Percentiles rank a stretch among this genome's conserved stretches.
These are phyloP conservation scores for Meandrusa payeni DNA, from an alignment of 2,888 invertebrate species.

Conservation along the genomic window DNA sequence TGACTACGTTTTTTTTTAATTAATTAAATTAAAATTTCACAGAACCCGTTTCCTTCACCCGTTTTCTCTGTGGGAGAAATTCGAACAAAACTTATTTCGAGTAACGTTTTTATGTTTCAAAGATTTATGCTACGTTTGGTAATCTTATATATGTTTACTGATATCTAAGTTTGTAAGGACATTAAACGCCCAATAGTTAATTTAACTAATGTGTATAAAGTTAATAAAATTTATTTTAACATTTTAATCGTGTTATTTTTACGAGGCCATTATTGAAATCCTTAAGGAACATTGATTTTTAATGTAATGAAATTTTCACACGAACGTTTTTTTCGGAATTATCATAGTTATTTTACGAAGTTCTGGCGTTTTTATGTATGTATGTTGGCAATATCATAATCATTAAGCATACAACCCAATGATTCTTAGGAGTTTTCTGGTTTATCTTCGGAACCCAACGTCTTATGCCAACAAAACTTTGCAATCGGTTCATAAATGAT, in stretches of 20 bases:
- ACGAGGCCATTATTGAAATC: too few species aligned
- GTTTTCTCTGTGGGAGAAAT: not conserved
- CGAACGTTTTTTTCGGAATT: too few species aligned
- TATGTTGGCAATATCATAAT: too few species aligned
- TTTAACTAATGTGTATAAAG: slow-evolving; percentile 68
- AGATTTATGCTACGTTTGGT: slow-evolving; percentile 1
- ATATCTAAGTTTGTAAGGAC: slow-evolving; percentile 42
- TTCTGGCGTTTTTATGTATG: too few species aligned
- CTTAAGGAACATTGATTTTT: too few species aligned
- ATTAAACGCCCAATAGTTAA: slow-evolving; percentile 55
- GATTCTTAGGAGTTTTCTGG: too few species aligned
- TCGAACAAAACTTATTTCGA: slow-evolving; percentile 6
- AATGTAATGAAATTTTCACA: too few species aligned
- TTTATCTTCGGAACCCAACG: too few species aligned
- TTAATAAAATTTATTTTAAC: slow-evolving; percentile 72
- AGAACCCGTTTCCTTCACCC: not conserved
- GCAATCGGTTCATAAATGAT: too few species aligned
- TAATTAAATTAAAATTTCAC: not conserved
- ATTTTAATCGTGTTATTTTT: slow-evolving; percentile 30
- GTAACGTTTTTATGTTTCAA: slow-evolving; percentile 5
- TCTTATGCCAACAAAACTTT: too few species aligned
- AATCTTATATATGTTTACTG: slow-evolving; percentile 27
- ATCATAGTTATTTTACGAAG: too few species aligned
- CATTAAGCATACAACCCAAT: too few species aligned
- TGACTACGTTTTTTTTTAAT: slow-evolving; percentile 1